Base-by-base conservation (phyloP, 1,140 invertebrate genomes). In the Drosophila sp. region DNA sequence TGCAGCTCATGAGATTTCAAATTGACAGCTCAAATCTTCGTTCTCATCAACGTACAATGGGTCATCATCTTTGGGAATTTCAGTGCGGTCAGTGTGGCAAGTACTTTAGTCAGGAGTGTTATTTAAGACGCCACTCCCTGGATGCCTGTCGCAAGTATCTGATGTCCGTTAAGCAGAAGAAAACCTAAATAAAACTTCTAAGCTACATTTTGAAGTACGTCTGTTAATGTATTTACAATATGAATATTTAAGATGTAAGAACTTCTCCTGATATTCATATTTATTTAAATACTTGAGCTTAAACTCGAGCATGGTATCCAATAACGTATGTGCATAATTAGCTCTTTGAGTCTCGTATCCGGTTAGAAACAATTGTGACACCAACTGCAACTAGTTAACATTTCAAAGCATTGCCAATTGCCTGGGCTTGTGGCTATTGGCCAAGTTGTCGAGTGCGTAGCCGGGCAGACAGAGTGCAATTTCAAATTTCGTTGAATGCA, bases 71-170 rank as follows among this genome's bases (percentile, higher is more conserved):
- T 27, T 95, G 95, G 95, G 90, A 94, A 65, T 95, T 94, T 94
- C 93, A 93, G 8, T 95, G 95, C 76, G 80, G 92, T 1, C 93
- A 93, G 51, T 95, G 95, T 74, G 94, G 93, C 40, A 95, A 96
- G 78, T 94, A 95, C 9, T 97, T 96, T 90, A 96, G 95, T 16
- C 95, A 96, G 91, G 93, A 94, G 56, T 93, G 94, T 8, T 96
- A 96, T 78, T 91, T 96, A 9, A 95, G 96, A 78, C 93, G 96
- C 6, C 96, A 97, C 76, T 93, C 94, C 40, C 91, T 94, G 2
- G 94, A 95, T 67, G 95, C 96, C 2, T 97, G 96, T 78, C 92
- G 93, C 16, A 95, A 95, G 83, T 95, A 87, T 57, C 63, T 92
- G 7, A 50, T 89, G 46, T 45, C 58, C 2, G 36, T 36, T 0